Percentiles rank a stretch among this genome's conserved stretches.
Evolutionary conservation across 2,888 invertebrate species (phyloP).

Genomic region (Ophion ventricosus): DNA sequence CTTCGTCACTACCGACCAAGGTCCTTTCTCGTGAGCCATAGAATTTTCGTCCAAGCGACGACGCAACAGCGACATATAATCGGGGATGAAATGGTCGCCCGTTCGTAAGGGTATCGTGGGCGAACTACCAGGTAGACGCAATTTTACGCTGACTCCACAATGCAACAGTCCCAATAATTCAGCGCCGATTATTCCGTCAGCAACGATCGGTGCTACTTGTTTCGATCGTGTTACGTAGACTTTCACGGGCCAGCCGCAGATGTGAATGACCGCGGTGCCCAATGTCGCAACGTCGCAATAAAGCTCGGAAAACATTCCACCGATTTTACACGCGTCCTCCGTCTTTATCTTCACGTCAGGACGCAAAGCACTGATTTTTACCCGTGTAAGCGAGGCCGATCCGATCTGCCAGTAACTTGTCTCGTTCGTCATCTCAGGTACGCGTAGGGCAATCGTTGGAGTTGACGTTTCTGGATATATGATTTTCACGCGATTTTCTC

Average conservation of each 20-base stretch:
- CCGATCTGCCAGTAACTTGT: constrained; percentile 17
- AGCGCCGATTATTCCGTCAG: constrained; percentile 17
- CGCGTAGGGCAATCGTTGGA: constrained; percentile 11
- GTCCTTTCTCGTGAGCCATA: background rate
- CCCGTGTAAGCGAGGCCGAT: background rate
- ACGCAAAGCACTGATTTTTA: constrained; percentile 21
- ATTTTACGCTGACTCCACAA: no score
- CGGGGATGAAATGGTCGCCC: constrained; percentile 3
- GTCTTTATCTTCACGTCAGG: constrained; percentile 36
- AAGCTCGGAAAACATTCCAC: constrained; percentile 9
- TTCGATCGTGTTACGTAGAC: constrained; percentile 33
- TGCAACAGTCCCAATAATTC: background rate
- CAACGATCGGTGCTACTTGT: constrained; percentile 15
- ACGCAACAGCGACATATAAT: background rate
- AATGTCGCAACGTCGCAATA: background rate
- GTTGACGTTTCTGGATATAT: background rate
- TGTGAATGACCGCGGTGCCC: constrained; percentile 28
- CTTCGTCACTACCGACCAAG: constrained; percentile 2
- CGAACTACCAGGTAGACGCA: background rate
- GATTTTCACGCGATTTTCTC: background rate
- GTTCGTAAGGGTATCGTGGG: background rate
- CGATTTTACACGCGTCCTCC: background rate
- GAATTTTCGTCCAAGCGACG: background rate
- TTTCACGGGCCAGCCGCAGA: background rate
- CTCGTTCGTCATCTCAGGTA: constrained; percentile 28